Conservation (phyloP, 2,888 invertebrate genomes). For the Leptinotarsa tumamoca region DNA sequence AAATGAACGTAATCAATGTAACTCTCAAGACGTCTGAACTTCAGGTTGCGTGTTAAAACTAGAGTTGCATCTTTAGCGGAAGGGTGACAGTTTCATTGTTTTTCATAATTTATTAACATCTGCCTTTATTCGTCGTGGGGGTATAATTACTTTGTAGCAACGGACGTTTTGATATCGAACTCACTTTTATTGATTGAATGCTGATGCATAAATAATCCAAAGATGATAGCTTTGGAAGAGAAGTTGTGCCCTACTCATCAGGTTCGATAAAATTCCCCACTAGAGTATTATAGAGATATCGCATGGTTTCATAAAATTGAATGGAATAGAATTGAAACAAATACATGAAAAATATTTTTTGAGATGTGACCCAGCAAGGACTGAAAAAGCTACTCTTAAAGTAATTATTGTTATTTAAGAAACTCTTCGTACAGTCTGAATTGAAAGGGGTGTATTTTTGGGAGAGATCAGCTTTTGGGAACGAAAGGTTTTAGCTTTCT, state of each 20-base stretch:
- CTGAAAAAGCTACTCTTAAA: too few relatives aligned
- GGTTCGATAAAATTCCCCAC: not conserved
- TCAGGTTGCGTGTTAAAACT: not conserved
- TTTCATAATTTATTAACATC: conserved; percentile 44
- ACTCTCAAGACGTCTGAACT: too few relatives aligned
- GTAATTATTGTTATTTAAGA: too few relatives aligned
- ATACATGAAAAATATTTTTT: too few relatives aligned
- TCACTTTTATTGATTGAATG: conserved; percentile 39
- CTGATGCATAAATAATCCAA: conserved; percentile 39
- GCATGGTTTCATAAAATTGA: not conserved
- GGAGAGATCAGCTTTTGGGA: too few relatives aligned
- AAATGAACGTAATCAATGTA: too few relatives aligned
- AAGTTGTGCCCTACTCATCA: conserved; percentile 20
- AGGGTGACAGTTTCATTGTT: conserved; percentile 15
- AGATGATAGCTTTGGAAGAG: conserved; percentile 19
- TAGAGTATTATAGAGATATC: not conserved
- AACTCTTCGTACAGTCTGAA: too few relatives aligned
- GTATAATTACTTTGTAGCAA: conserved; percentile 40
- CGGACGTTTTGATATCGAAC: conserved; percentile 28
- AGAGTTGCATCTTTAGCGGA: not conserved
- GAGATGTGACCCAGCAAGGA: too few relatives aligned
- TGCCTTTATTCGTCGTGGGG: conserved; percentile 37
- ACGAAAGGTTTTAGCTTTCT: too few relatives aligned
- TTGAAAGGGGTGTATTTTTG: too few relatives aligned
- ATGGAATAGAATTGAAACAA: not conserved